Percentiles rank a stretch among this genome's conserved stretches.
These are phyloP conservation scores for Aeoliscus strigatus DNA, from an alignment of 2,797 vertebrate genomes.

Conservation along the genomic window DNA sequence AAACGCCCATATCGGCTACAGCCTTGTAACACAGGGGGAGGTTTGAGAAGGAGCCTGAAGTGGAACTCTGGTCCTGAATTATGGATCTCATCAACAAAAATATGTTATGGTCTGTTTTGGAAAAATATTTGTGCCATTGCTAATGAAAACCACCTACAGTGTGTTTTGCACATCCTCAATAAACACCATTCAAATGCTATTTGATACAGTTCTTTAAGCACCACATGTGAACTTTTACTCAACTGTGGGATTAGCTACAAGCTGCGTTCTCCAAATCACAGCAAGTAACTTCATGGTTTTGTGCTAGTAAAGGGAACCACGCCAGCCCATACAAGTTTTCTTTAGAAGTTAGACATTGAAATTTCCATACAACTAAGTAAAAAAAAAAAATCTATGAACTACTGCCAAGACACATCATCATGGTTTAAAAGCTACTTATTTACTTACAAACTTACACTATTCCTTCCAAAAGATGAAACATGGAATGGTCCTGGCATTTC, in stretches of 20 bases:
- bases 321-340: too few relatives aligned
- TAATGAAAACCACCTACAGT: not conserved
- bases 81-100: constrained; percentile 3
- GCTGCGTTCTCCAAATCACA: not conserved
- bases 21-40: constrained; percentile 4
- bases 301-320: not conserved
- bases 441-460: too few relatives aligned
- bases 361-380: too few relatives aligned
- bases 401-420: too few relatives aligned
- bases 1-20: constrained; percentile 31
- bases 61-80: constrained; percentile 5
- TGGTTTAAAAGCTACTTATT: too few relatives aligned
- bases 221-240: not conserved
- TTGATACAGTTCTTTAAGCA: not conserved
- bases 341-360: too few relatives aligned
- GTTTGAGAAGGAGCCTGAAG: constrained; percentile 7
- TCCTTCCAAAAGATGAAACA: too few relatives aligned
- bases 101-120: not conserved
- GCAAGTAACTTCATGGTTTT: not conserved
- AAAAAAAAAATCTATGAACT: too few relatives aligned
- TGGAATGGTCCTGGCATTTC: too few relatives aligned
- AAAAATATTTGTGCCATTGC: constrained; percentile 2
- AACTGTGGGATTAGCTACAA: too few relatives aligned
- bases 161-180: not conserved
- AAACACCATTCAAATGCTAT: not conserved